A percentile compares a stretch with the other conserved stretches of the same genome.
Evolutionary conservation across 2,888 invertebrate species (phyloP).

Genomic region (Scelioninae gen. 1): DNA sequence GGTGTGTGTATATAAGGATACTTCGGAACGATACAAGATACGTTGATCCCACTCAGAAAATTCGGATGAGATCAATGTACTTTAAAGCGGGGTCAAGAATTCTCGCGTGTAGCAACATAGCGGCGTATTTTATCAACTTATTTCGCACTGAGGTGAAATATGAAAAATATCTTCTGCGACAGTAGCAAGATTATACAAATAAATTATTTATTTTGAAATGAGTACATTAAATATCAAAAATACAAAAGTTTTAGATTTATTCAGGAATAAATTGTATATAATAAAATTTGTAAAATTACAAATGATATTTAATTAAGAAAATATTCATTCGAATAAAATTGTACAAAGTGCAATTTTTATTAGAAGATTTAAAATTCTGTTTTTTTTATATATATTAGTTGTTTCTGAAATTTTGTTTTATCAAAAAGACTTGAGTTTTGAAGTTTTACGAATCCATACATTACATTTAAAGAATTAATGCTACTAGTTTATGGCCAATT

Average conservation of each 20-base stretch:
- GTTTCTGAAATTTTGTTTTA: too few species aligned
- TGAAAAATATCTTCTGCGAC: too few species aligned
- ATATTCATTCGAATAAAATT: too few species aligned
- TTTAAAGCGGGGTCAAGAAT: conserved; percentile 19
- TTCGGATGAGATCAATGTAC: conserved; percentile 37
- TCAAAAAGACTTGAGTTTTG: too few species aligned
- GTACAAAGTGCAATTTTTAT: too few species aligned
- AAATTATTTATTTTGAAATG: too few species aligned
- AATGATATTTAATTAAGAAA: too few species aligned
- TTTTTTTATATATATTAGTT: too few species aligned
- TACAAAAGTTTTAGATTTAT: not conserved
- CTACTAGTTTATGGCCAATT: conserved; percentile 24
- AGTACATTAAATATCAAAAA: not conserved
- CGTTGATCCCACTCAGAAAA: conserved; percentile 15
- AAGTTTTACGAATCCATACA: not conserved
- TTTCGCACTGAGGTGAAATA: too few species aligned
- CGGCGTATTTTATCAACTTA: not conserved
- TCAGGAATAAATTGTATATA: not conserved
- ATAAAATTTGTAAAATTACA: too few species aligned
- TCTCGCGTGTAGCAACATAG: not conserved
- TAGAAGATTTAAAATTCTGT: too few species aligned
- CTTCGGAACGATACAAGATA: not conserved
- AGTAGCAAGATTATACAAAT: too few species aligned
- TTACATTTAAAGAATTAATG: conserved; percentile 8
- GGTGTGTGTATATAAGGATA: not conserved